These are phyloP conservation scores for Samia ricini DNA, from an alignment of 1,140 invertebrate species.

Conservation along the genomic window DNA sequence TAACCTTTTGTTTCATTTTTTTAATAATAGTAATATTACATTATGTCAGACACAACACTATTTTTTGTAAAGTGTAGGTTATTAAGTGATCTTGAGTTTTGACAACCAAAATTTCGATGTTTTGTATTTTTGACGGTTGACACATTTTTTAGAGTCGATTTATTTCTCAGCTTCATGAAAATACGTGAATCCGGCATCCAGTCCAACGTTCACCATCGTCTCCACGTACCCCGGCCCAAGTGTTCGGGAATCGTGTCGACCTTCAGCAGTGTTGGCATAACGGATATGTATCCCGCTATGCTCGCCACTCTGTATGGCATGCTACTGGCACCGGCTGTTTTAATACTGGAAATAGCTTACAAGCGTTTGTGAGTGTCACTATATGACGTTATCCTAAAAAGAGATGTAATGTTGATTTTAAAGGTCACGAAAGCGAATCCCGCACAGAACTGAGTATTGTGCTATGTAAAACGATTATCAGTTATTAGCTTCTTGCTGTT, in stretches of 20 bases:
- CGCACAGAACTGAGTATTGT: too few relatives aligned
- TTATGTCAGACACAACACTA: too few relatives aligned
- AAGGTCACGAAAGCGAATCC: too few relatives aligned
- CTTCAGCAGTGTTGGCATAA: conserved; percentile 79
- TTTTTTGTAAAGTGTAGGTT: too few relatives aligned
- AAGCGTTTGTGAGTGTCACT: conserved; percentile 46
- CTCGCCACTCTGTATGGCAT: conserved; percentile 61
- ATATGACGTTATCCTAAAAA: neutral
- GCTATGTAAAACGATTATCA: too few relatives aligned
- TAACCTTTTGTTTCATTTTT: too few relatives aligned
- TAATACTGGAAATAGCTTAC: conserved; percentile 54
- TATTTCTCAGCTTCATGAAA: conserved; percentile 49
- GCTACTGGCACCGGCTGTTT: conserved; percentile 46
- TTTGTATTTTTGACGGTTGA: too few relatives aligned
- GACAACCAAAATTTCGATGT: too few relatives aligned
- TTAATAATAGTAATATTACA: too few relatives aligned
- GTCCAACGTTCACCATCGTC: conserved; percentile 68
- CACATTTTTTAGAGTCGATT: too few relatives aligned
- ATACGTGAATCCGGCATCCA: conserved; percentile 81
- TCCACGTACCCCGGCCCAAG: conserved; percentile 79
- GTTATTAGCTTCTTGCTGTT: too few relatives aligned
- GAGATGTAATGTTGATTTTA: neutral
- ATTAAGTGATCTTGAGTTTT: too few relatives aligned
- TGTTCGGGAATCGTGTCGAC: conserved; percentile 74
- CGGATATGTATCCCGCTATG: conserved; percentile 70